Evolutionary conservation across 2,888 invertebrate species (phyloP), one percentile per base, ranked within the genome.

Genomic region (Macropis europaea): DNA sequence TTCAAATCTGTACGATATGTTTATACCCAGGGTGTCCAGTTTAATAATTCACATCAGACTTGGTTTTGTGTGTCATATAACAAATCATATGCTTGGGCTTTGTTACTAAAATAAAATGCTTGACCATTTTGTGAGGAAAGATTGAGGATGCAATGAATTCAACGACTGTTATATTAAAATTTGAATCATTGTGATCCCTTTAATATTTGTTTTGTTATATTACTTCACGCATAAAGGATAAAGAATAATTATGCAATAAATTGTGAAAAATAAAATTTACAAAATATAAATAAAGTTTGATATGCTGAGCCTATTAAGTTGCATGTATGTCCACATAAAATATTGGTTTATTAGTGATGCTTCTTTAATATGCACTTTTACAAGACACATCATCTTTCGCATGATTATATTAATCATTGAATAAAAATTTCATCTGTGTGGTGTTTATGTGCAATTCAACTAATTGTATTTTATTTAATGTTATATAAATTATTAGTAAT

Each of bases 301-400:
- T 53, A 70, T 30, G 63, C 53, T 71, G 13, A 59, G 63, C 59
- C 71, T 59, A 63, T 63, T 72, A 72, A 52, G 52, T 64, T 73
- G 72, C 72, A 73, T 71, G 72, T 70, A 60, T 36, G 52, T 71
- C 54, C 43, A 52, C 38, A 63, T 48, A 57, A 50, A 69, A 28
- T 70, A 71, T 30, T 62, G 48, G 34, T 64, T 62, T 59, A 34
- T 48, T 54, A 66, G 42, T 42, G 19, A 48, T 68, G 76, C 72
- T 76, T 76, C 13, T 56, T 67, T 36, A 32, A 50, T 42, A 52
- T 71, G 76, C 76, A 76, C 57, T 63, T 60, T 89, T 88, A 43
- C 88, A 92, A 92, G 82, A 48, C 43, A 60, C 26, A 30, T 42
- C 40, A 61, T 48, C 43, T 28, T 56, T 34, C 73, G 75, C 74